Base-by-base conservation (phyloP, 2,113 vertebrate genomes). In the Pachycephala philippinensis region DNA sequence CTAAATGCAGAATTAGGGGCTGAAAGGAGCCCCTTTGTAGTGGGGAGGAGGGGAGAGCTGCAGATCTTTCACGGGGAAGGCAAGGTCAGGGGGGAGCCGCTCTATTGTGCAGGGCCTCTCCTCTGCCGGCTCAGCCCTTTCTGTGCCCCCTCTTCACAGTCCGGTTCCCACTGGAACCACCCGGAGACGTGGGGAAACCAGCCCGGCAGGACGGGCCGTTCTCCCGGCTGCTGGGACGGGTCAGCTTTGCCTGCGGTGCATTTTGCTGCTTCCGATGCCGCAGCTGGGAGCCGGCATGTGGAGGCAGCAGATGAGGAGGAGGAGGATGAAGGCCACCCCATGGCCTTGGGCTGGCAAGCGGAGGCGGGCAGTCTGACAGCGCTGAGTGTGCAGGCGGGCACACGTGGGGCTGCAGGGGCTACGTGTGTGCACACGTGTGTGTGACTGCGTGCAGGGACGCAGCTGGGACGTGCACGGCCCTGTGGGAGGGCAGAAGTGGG, bases 1-100 rank as follows among this genome's bases (percentile, higher is more conserved):
- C 91, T 87, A 95, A 95, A 96, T 93, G 95, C 95, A 94, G 93
- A 95, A 95, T 93, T 95, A 88, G 85, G 89, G 84, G 18, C 60
- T 96, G 95, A 93, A 96, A 95, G 63, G 94, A 93, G 87, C 69
- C 61, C 52, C 93, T 94, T 86, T 93, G 96, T 93, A 92, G 92
- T 50, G 85, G 71, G 94, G 92, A 95, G 96, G 95, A 97, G 92
- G 94, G 95, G 90, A 70, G 80, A 71, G 64, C 87, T 56, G 90
- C 87, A 44, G 84, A 94, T 90, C 94, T 91, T 85, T 86, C 87
- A 92, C 82, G 49, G 82, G 93, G 90, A 95, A 93, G 10, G 50
- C 71, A 92, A 85, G 90, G 92, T 93, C 93, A 94, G 93, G 90
- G 88, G 89, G 89, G 84, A 93, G 84, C 77, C 0, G 18, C 87